Percentiles rank a stretch among this genome's conserved stretches.
phyloP scores from a whole-genome alignment of 2,113 vertebrate species.

The Melierax canorus region DNA sequence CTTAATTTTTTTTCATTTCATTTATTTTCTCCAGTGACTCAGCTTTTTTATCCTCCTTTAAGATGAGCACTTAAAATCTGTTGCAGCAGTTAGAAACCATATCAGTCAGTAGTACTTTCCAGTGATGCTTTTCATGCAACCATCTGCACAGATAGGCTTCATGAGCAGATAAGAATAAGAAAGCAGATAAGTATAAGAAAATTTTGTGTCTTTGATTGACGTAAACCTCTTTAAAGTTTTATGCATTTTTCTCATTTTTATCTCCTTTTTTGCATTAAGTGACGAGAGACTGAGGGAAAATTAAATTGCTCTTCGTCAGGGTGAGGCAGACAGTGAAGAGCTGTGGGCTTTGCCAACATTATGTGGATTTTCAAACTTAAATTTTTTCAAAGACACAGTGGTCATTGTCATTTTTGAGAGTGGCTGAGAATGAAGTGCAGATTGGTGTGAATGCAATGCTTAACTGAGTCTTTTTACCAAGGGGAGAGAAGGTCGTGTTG shows the following conservation, averaged over 20 bases:
- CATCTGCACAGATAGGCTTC: background rate
- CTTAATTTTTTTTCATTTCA: background rate
- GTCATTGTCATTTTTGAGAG: background rate
- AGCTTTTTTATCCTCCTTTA: background rate
- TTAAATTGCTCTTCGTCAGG: background rate
- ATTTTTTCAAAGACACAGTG: background rate
- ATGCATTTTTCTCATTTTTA: background rate
- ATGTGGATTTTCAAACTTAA: background rate
- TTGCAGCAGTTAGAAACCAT: background rate
- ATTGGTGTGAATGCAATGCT: background rate
- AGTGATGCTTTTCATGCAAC: background rate
- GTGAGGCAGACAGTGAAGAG: background rate
- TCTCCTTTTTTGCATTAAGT: background rate
- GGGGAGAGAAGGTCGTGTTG: background rate
- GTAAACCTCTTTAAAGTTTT: background rate
- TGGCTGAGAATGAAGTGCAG: background rate
- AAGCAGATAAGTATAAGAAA: background rate
- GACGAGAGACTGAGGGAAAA: background rate
- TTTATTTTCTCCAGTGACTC: background rate
- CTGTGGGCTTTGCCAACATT: background rate
- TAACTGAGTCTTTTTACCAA: background rate
- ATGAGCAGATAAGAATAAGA: background rate
- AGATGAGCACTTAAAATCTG: background rate
- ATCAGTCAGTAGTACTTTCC: background rate
- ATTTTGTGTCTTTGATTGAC: background rate